These are phyloP conservation scores for Macrosteles quadrilineatus DNA, from an alignment of 1,140 invertebrate genomes.

Conservation along the genomic window DNA sequence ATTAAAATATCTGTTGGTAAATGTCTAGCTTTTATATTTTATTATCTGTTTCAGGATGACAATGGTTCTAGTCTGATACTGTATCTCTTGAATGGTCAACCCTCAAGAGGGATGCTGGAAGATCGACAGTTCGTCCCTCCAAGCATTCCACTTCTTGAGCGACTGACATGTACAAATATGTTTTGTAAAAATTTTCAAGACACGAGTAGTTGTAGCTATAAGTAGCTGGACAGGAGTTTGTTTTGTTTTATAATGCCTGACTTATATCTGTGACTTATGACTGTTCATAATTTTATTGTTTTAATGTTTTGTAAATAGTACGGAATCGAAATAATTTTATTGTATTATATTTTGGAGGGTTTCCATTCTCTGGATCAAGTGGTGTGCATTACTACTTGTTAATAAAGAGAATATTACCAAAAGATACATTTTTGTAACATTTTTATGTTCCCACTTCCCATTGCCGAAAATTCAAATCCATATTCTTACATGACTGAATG, in stretches of 20 bases:
- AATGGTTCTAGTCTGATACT: neutral
- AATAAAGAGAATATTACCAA: slow-evolving; percentile 11
- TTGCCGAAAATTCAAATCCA: too few relatives aligned
- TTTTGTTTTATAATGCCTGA: slow-evolving; percentile 7
- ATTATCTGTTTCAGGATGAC: slow-evolving; percentile 3
- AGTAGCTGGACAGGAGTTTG: slow-evolving; percentile 12
- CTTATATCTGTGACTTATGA: neutral
- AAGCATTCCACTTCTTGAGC: neutral
- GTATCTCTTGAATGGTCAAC: neutral
- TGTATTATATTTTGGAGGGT: slow-evolving; percentile 13
- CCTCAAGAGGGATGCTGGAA: slow-evolving; percentile 1
- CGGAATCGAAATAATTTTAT: slow-evolving; percentile 17
- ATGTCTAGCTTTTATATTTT: too few relatives aligned
- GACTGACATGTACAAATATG: neutral
- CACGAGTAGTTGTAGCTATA: slow-evolving; percentile 4
- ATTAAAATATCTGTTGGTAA: too few relatives aligned
- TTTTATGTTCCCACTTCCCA: too few relatives aligned
- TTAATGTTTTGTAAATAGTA: slow-evolving; percentile 7
- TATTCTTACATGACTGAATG: too few relatives aligned
- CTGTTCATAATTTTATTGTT: slow-evolving; percentile 16
- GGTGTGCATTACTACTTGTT: neutral
- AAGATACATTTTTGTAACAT: too few relatives aligned
- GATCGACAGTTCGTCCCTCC: neutral
- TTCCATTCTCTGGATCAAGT: neutral
- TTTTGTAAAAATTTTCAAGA: slow-evolving; percentile 7